Evolutionary conservation across 2,797 vertebrate species (phyloP), one percentile per base, ranked within the genome.

Genomic region (Hippopotamyrus pictus): DNA sequence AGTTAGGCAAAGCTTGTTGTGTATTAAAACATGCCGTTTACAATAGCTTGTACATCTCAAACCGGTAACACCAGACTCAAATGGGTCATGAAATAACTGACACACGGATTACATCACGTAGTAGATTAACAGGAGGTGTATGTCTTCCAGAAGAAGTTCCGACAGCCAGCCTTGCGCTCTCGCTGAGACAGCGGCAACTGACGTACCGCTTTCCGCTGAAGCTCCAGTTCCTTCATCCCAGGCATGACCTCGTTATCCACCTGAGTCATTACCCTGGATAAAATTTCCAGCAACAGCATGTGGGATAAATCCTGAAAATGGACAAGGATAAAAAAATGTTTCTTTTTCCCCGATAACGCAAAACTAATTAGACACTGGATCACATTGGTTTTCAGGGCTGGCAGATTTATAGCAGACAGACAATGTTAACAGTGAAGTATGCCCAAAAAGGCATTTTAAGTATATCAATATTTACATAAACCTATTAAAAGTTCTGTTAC

Each of bases 131-230:
- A 97, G 0, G 96, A 96, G 41, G 96, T 97, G 92, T 96, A 97
- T 0, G 96, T 96, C 91, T 97, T 97, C 96, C 96, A 97, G 92
- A 96, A 97, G 93, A 97, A 97, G 93, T 94, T 96, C 25, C 96
- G 94, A 91, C 96, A 97, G 90, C 96, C 96, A 0, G 95, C 94
- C 86, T 96, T 96, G 82, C 96, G 94, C 82, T 95, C 95, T 22
- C 96, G 92, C 3, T 95, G 95, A 1, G 94, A 90, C 48, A 93
- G 89, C 2, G 94, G 93, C 25, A 96, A 90, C 90, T 96, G 94
- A 12, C 96, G 92, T 17, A 88, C 91, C 92, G 94, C 88, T 85
- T 92, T 92, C 87, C 90, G 92, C 53, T 92, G 89, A 53, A 90
- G 89, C 9, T 91, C 91, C 44, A 88, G 22, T 5, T 92, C 92